phyloP scores from a whole-genome alignment of 2,113 vertebrate species.

The Cnemophilus loriae region DNA sequence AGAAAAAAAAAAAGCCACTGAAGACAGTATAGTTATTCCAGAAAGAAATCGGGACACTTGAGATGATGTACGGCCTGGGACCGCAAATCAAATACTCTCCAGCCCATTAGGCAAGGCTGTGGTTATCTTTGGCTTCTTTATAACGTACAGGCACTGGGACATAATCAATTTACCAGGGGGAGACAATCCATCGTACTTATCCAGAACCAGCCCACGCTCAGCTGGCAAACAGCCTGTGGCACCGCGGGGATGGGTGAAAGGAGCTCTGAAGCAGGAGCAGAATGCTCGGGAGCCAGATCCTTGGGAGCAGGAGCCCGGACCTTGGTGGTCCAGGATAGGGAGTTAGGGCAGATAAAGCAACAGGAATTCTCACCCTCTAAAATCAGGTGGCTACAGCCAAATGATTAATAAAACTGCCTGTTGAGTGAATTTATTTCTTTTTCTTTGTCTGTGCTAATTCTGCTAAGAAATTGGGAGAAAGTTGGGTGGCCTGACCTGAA shows the following conservation, averaged over 20 bases:
- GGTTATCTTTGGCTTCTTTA: slow-evolving; percentile 50
- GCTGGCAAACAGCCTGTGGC: slow-evolving; percentile 14
- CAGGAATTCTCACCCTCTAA: neutral
- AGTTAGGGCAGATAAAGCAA: neutral
- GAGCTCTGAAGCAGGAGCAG: neutral
- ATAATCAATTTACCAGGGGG: slow-evolving; percentile 40
- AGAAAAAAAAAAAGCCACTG: neutral
- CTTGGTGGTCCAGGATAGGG: neutral
- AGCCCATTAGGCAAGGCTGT: slow-evolving; percentile 56
- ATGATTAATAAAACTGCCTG: neutral
- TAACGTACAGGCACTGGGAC: neutral
- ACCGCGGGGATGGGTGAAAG: neutral
- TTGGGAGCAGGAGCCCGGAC: accelerated
- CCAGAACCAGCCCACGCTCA: slow-evolving; percentile 20
- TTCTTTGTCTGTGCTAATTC: neutral
- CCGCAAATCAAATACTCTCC: slow-evolving; percentile 48
- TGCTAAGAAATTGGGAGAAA: neutral
- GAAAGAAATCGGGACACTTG: slow-evolving; percentile 20
- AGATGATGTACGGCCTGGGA: slow-evolving; percentile 23
- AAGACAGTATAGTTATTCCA: slow-evolving; percentile 36
- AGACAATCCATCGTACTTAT: slow-evolving; percentile 21
- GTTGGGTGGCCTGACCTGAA: neutral
- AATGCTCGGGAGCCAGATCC: neutral
- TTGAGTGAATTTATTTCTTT: neutral
- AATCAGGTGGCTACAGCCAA: neutral